phyloP scores from a whole-genome alignment of 2,888 invertebrate species.

The Operophtera brumata region DNA sequence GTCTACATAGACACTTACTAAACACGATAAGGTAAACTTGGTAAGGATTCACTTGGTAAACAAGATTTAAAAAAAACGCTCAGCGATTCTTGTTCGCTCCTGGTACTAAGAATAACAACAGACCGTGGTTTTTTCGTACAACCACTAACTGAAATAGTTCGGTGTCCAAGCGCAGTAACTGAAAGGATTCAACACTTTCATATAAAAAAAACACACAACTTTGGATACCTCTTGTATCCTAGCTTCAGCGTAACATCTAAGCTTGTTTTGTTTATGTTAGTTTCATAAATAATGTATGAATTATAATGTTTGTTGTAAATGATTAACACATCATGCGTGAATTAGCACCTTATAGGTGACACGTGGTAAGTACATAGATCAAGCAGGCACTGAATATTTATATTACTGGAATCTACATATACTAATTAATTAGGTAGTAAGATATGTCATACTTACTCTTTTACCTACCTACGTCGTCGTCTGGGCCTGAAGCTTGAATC shows the following conservation, averaged over 20 bases:
- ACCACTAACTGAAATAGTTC: no score
- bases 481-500: conserved; percentile 5
- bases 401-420: conserved; percentile 12
- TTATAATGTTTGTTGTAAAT: neutral
- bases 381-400: conserved; percentile 19
- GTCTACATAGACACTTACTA: no score
- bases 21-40: no score
- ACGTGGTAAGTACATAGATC: conserved; percentile 19
- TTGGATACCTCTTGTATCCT: no score
- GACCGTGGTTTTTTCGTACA: no score
- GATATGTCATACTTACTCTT: conserved; percentile 4
- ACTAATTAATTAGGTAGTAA: neutral
- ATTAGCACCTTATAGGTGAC: conserved; percentile 7
- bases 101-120: no score
- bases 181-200: no score
- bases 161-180: no score
- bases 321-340: conserved; percentile 13
- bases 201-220: no score
- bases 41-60: no score
- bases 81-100: no score
- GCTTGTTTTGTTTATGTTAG: neutral
- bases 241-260: neutral
- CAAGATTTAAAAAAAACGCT: no score
- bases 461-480: conserved; percentile 4
- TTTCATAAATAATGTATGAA: neutral